Conservation (phyloP, 35 echinoderm and acorn worm genomes). For the Apostichopus californicus region DNA sequence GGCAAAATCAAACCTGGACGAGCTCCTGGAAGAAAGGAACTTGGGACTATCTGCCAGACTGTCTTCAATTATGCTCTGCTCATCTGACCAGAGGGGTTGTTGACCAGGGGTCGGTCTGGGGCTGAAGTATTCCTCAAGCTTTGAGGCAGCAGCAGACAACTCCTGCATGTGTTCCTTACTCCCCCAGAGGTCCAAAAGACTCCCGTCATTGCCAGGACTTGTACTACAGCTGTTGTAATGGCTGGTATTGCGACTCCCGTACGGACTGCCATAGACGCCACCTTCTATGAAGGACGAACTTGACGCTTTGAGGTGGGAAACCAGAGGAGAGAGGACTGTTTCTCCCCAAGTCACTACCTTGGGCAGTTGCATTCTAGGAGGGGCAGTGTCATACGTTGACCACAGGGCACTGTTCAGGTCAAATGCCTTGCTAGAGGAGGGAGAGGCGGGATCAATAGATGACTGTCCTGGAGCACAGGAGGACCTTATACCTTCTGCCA, state of each 20-base stretch:
- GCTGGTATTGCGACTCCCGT: constrained; percentile 92
- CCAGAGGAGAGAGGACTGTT: constrained; percentile 55
- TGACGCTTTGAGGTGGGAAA: constrained; percentile 45
- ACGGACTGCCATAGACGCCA: constrained; percentile 98
- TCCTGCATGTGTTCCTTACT: constrained; percentile 66
- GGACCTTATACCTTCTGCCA: constrained; percentile 77
- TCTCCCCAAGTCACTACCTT: constrained; percentile 93
- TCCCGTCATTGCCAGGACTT: constrained; percentile 80
- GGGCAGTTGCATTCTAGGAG: constrained; percentile 68
- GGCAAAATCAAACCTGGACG: constrained; percentile 97
- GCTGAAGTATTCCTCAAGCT: constrained; percentile 80
- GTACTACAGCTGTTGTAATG: constrained; percentile 94
- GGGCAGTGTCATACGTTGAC: constrained; percentile 89
- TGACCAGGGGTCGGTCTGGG: constrained; percentile 31
- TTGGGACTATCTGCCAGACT: constrained; percentile 86
- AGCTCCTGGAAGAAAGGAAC: constrained; percentile 88
- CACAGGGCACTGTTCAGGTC: constrained; percentile 96
- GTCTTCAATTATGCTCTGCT: constrained; percentile 91
- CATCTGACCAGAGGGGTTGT: constrained; percentile 60
- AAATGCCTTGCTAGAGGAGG: constrained; percentile 42
- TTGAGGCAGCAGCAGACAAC: constrained; percentile 60
- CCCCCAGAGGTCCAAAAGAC: constrained; percentile 87
- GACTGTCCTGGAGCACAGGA: constrained; percentile 47
- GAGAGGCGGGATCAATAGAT: constrained; percentile 20
- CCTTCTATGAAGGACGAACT: constrained; percentile 83